phyloP scores from a whole-genome alignment of 1,140 invertebrate genomes.

The Ceratina japonica region DNA sequence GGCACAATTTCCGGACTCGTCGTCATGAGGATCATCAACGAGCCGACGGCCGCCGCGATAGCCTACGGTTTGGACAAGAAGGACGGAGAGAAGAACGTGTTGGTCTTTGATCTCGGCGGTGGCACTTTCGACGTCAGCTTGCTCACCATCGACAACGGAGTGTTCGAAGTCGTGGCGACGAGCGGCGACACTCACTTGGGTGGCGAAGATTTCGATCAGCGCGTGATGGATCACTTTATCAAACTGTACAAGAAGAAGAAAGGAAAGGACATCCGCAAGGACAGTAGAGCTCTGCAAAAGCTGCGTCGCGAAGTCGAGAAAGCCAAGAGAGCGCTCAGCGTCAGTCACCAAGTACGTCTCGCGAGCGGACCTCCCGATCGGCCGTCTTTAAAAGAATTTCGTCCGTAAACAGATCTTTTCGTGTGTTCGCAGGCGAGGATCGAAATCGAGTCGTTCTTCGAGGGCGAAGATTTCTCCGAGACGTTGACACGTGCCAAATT shows the following conservation, averaged over 20 bases:
- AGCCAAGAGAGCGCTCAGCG: slow-evolving; percentile 97
- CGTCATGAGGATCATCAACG: slow-evolving; percentile 99
- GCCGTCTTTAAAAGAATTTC: not conserved
- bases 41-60: slow-evolving; percentile 99
- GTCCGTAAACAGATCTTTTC: not conserved
- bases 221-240: slow-evolving; percentile 99
- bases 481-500: slow-evolving; percentile 99
- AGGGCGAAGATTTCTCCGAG: slow-evolving; percentile 99
- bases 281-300: slow-evolving; percentile 97
- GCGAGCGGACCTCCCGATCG: not conserved
- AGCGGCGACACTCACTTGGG: slow-evolving; percentile 99
- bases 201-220: slow-evolving; percentile 99
- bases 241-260: slow-evolving; percentile 99
- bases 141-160: slow-evolving; percentile 99
- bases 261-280: slow-evolving; percentile 97
- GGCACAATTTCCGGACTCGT: slow-evolving; percentile 94
- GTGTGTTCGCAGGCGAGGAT: slow-evolving; percentile 86
- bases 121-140: slow-evolving; percentile 99
- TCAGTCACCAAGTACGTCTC: slow-evolving; percentile 89
- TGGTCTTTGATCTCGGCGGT: slow-evolving; percentile 99
- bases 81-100: slow-evolving; percentile 98
- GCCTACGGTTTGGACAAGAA: slow-evolving; percentile 99
- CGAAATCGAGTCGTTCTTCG: slow-evolving; percentile 99
- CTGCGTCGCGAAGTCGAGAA: slow-evolving; percentile 98
- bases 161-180: slow-evolving; percentile 95